Conservation (phyloP, 2,888 invertebrate species). For the Eurytoma californica region DNA sequence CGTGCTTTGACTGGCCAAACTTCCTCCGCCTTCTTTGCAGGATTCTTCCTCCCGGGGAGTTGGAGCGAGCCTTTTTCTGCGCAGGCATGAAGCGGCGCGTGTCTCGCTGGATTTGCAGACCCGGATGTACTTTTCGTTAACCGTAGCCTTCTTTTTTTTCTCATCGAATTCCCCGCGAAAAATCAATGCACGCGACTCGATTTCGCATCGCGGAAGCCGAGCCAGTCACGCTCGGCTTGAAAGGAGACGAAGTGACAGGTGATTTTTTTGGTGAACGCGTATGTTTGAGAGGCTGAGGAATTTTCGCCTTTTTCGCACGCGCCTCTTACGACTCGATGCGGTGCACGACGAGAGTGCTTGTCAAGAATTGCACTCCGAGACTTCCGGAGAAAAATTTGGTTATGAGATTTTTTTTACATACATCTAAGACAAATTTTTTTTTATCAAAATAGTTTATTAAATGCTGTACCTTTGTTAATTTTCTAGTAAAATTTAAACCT, state of each 20-base stretch:
- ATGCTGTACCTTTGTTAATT: too few relatives aligned
- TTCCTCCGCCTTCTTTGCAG: constrained; percentile 3
- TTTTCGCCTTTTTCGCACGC: too few relatives aligned
- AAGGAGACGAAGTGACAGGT: background rate
- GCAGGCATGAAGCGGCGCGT: constrained; percentile 4
- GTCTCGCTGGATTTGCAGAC: constrained; percentile 45
- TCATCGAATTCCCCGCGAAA: constrained; percentile 52
- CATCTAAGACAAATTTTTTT: too few relatives aligned
- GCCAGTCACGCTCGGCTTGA: background rate
- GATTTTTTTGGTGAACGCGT: too few relatives aligned
- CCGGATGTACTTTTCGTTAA: background rate
- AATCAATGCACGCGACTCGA: constrained; percentile 48
- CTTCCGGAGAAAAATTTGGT: too few relatives aligned
- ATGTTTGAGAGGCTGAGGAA: too few relatives aligned
- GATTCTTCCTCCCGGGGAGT: constrained; percentile 6
- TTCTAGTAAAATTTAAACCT: too few relatives aligned
- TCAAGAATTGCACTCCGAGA: too few relatives aligned
- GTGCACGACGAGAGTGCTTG: too few relatives aligned
- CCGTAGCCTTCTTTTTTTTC: constrained; percentile 20
- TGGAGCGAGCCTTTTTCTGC: background rate
- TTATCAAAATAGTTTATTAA: too few relatives aligned
- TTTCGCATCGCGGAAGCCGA: background rate
- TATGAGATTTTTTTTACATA: too few relatives aligned
- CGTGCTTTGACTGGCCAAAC: constrained; percentile 53
- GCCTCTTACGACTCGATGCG: too few relatives aligned